These are phyloP conservation scores for Lycaon pictus DNA, from an alignment of 2,113 vertebrate genomes.

Conservation along the genomic window DNA sequence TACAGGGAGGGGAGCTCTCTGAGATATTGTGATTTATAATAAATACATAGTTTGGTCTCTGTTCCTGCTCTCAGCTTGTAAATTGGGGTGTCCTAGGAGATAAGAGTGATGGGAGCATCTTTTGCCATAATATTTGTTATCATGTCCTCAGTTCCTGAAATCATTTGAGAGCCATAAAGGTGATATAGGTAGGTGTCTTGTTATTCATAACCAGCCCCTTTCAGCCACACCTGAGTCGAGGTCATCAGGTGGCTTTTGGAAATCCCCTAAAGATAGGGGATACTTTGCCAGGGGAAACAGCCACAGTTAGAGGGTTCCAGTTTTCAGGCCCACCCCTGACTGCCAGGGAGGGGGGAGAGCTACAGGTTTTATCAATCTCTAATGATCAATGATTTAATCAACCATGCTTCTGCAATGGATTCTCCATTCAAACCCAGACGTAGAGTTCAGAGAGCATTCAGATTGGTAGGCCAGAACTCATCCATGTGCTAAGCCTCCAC, in stretches of 20 bases:
- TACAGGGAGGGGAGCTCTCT: neutral
- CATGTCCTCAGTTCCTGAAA: neutral
- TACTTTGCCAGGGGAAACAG: neutral
- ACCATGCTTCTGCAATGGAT: neutral
- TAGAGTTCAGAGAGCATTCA: neutral
- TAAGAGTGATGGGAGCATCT: neutral
- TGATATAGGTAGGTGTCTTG: neutral
- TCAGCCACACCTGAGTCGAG: neutral
- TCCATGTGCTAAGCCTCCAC: neutral
- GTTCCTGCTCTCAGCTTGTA: neutral
- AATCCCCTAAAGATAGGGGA: neutral
- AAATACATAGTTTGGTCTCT: neutral
- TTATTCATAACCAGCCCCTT: neutral
- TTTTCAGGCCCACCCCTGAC: neutral
- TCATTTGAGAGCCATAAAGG: neutral
- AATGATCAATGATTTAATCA: neutral
- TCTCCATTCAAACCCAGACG: neutral
- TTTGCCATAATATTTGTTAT: neutral
- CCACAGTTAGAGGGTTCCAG: neutral
- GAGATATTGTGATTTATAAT: neutral
- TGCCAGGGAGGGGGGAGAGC: neutral
- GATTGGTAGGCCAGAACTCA: neutral
- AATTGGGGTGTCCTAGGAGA: neutral
- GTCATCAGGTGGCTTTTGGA: neutral
- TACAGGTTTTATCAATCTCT: neutral